A percentile compares a stretch with the other conserved stretches of the same genome.
Evolutionary conservation across 1,140 invertebrate genomes (phyloP).

Genomic region (Brachionus paranguensis): DNA sequence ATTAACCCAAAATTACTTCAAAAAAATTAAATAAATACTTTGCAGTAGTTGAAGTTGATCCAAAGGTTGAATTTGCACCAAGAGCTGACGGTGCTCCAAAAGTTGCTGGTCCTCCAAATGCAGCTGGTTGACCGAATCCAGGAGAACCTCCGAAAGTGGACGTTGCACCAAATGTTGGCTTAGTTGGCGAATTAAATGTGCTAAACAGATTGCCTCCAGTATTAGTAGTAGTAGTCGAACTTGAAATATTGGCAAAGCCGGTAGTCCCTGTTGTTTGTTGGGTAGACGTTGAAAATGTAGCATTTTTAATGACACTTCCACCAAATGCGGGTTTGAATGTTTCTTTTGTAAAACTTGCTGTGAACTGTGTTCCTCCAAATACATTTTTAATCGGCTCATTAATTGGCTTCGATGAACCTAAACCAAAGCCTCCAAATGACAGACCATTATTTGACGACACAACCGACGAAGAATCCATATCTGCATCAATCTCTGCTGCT

Average conservation of each 20-base stretch:
- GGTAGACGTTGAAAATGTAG: background rate
- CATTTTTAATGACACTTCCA: background rate
- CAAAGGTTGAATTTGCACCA: background rate
- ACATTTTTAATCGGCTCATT: slow-evolving; percentile 3
- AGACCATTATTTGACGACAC: background rate
- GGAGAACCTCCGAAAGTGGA: background rate
- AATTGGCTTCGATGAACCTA: background rate
- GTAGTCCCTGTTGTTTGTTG: background rate
- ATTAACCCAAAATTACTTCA: background rate
- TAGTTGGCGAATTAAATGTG: background rate
- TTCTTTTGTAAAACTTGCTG: background rate
- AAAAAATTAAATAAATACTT: background rate
- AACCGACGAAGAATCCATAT: slow-evolving; percentile 4
- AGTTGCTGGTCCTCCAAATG: background rate
- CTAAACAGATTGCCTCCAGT: background rate
- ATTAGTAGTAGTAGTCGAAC: background rate
- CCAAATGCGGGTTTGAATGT: background rate
- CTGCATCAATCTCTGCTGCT: background rate
- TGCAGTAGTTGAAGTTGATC: background rate
- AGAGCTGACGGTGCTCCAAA: background rate
- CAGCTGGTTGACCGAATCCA: background rate
- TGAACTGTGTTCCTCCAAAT: background rate
- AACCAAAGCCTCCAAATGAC: background rate
- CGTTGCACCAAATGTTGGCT: background rate
- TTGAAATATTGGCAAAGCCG: background rate